Percentiles rank a stretch among this genome's conserved stretches.
These are phyloP conservation scores for Dryobotodes eremita DNA, from an alignment of 2,888 invertebrate genomes.

Conservation along the genomic window DNA sequence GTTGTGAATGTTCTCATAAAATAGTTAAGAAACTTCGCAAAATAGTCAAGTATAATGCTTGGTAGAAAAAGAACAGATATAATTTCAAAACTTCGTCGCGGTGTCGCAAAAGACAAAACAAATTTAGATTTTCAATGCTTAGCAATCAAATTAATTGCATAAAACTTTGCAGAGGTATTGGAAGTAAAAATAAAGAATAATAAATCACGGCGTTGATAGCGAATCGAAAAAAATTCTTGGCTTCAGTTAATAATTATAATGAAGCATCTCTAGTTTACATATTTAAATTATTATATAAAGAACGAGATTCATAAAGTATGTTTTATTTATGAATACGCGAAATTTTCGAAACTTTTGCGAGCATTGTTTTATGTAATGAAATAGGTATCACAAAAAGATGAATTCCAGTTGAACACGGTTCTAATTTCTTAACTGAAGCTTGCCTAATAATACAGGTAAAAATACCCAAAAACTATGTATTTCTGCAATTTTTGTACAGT, in stretches of 20 bases:
- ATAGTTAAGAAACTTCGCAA: conserved; percentile 55
- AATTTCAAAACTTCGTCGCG: conserved; percentile 37
- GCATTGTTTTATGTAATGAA: conserved; percentile 45
- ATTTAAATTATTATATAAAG: conserved; percentile 52
- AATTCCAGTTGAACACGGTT: background rate
- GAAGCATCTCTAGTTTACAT: conserved; percentile 26
- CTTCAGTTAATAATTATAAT: background rate
- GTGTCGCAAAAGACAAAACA: conserved; percentile 34
- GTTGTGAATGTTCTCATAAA: conserved; percentile 52
- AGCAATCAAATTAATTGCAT: conserved; percentile 19
- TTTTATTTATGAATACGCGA: conserved; percentile 39
- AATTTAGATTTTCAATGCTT: conserved; percentile 40
- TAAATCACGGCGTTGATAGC: background rate
- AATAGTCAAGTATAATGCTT: conserved; percentile 35
- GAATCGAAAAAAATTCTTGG: background rate
- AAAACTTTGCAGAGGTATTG: conserved; percentile 16
- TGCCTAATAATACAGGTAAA: conserved; percentile 5
- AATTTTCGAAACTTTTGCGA: conserved; percentile 41
- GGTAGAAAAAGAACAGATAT: conserved; percentile 39
- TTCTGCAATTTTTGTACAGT: background rate
- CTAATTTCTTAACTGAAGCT: conserved; percentile 35
- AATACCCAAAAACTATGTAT: background rate
- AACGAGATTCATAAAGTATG: conserved; percentile 34
- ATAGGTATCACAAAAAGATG: background rate
- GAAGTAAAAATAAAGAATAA: background rate